Percentiles rank a stretch among this genome's conserved stretches.
Conservation (phyloP, 1,140 invertebrate genomes). For the Leptestheria dahalacensis region DNA sequence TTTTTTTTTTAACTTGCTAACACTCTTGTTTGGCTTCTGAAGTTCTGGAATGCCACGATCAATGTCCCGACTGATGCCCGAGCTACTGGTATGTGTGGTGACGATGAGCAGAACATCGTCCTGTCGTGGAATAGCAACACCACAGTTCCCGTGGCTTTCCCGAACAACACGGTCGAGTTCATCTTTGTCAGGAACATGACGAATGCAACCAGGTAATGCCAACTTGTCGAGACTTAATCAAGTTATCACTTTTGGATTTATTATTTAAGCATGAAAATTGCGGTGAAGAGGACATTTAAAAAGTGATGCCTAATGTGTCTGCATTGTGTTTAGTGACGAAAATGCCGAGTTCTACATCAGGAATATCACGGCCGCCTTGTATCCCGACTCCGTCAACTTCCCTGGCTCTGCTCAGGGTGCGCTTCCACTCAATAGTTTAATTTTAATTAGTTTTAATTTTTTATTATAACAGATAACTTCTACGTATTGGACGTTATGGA, state of each 20-base stretch:
- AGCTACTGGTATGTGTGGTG: constrained; percentile 8
- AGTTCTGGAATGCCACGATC: constrained; percentile 7
- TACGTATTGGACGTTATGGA: no score
- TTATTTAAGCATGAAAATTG: no score
- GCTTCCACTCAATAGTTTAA: not conserved
- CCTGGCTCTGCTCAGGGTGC: not conserved
- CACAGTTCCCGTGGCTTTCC: not conserved
- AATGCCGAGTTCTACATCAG: not conserved
- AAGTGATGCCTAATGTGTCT: not conserved
- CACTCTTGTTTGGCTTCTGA: not conserved
- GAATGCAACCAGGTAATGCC: not conserved
- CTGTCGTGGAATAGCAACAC: constrained; percentile 6
- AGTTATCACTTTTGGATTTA: no score
- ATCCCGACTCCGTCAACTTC: constrained; percentile 2
- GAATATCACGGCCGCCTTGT: not conserved
- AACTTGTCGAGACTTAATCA: not conserved
- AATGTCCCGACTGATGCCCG: constrained; percentile 1
- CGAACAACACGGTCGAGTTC: constrained; percentile 1
- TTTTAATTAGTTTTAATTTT: not conserved
- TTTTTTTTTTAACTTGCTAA: not conserved
- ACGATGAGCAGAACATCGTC: not conserved
- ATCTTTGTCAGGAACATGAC: constrained; percentile 8
- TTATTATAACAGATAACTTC: no score
- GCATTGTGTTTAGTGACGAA: not conserved
- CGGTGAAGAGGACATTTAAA: no score